Evolutionary conservation across 2,113 vertebrate genomes (phyloP), one percentile per base, ranked within the genome.

Genomic region (Epinephelus lanceolatus): DNA sequence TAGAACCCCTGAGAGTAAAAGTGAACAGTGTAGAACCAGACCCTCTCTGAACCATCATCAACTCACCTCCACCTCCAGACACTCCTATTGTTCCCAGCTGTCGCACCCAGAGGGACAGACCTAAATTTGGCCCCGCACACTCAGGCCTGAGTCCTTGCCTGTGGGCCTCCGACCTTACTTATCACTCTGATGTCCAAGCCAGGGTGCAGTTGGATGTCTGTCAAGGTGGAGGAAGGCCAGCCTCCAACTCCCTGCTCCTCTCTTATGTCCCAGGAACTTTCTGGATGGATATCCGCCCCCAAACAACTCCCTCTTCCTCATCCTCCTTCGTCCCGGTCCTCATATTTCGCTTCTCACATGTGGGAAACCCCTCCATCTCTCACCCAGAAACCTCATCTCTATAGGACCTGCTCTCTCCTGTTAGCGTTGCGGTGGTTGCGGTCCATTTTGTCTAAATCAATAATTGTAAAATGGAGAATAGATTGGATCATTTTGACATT

Each of bases 141-240:
- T 80, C 74, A 80, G 51, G 47, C 69, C 78, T 53, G 0, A 63
- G 51, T 70, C 68, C 51, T 30, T 66, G 73, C 76, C 72, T 76
- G 27, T 56, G n/a, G 80, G 53, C 57, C 68, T 80, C 56, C 68
- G 70, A 55, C n/a, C 71, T 63, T 6, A 30, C 53, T 66, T 80
- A 74, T 51, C 49, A n/a, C 77, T 91, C 73, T 81, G 76, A 91
- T 86, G 70, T 78, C n/a, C 5, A 13, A 55, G 81, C 86, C 87
- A 89, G 79, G 68, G 84, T 62, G 78, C 60, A 65, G 71, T 61
- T 88, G 84, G 85, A 83, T 30, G 15, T 23, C 61, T 69, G 71
- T 89, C 87, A 87, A 85, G 18, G 57, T 59, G 56, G 70, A 89
- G 57, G 30, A 71, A 45, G 60, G 68, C 82, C 69, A 73, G 53